Evolutionary conservation across 2,888 invertebrate species (phyloP).

Genomic region (Ommatoiulus sabulosus): DNA sequence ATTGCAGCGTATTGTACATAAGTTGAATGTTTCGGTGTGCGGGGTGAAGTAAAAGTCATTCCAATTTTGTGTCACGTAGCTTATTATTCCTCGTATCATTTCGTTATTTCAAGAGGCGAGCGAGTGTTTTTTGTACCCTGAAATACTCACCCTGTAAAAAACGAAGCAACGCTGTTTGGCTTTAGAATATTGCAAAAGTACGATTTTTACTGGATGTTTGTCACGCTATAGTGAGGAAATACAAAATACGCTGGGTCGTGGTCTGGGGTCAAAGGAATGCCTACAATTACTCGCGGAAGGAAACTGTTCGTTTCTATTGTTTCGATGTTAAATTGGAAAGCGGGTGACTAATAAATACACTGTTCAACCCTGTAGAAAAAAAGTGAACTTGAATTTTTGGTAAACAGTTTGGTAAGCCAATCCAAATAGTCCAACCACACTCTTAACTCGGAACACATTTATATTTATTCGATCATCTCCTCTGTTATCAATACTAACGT

Average conservation of each 20-base stretch:
- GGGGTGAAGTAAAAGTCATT: too few species aligned
- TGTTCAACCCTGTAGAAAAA: not conserved
- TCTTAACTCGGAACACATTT: too few species aligned
- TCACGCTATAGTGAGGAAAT: not conserved
- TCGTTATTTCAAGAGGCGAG: too few species aligned
- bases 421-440: too few species aligned
- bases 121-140: too few species aligned
- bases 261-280: not conserved
- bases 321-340: not conserved
- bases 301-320: not conserved
- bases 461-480: too few species aligned
- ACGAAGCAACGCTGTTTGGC: not conserved
- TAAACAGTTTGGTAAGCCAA: not conserved
- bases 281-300: not conserved
- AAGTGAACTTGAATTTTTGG: not conserved
- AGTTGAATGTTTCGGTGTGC: too few species aligned
- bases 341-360: not conserved
- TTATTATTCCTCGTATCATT: too few species aligned
- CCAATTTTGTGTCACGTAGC: too few species aligned
- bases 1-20: too few species aligned
- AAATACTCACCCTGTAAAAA: not conserved
- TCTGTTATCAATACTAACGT: too few species aligned
- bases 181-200: not conserved
- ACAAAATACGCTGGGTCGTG: not conserved
- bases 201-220: not conserved